Base-by-base conservation (phyloP, 2,113 vertebrate species). In the Macquaria australasica region DNA sequence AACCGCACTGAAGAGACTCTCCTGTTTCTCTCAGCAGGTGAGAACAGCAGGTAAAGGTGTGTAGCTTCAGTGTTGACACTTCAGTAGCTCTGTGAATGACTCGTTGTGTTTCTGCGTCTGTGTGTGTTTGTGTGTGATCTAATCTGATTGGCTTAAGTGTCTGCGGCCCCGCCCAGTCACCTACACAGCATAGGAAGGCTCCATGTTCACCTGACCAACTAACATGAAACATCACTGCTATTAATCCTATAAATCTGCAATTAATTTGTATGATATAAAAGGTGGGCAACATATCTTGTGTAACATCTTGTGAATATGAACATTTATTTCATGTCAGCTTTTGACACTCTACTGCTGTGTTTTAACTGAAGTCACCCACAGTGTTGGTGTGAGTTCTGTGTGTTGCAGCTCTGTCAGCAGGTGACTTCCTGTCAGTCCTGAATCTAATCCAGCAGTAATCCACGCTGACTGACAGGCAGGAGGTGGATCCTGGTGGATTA, bases 361-460 rank as follows among this genome's bases (percentile, higher is more conserved):
- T 18, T 50, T 6, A 50, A 5, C 8, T 50, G 0, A 16, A 50
- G 15, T 50, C 48, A n/a, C n/a, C 15, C 15, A 50, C 14, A 50
- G n/a, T 31, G 58, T 8, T 43, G 53, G 1, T n/a, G 20, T 41
- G 34, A 16, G 15, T 21, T 41, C 48, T 50, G 31, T 25, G 45
- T 73, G 69, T 10, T 60, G 63, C 12, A 34, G 60, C 23, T 73
- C 76, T 62, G 18, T 15, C 21, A 20, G 71, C 55, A 63, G 70
- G 51, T 34, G 9, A 14, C 50, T 63, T 78, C 56, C 51, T n/a
- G 25, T 72, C 34, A 37, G 63, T 77, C n/a, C 59, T 63, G 62
- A 23, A 15, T 68, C 23, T 89, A 84, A 89, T 84, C 77, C 53
- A 51, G 58, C 64, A 28, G 18, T 90, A 86, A 90, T 73, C 79